Percentiles rank a stretch among this genome's conserved stretches.
Conservation (phyloP, 1,140 invertebrate species). For the Drosophila ironensis region DNA sequence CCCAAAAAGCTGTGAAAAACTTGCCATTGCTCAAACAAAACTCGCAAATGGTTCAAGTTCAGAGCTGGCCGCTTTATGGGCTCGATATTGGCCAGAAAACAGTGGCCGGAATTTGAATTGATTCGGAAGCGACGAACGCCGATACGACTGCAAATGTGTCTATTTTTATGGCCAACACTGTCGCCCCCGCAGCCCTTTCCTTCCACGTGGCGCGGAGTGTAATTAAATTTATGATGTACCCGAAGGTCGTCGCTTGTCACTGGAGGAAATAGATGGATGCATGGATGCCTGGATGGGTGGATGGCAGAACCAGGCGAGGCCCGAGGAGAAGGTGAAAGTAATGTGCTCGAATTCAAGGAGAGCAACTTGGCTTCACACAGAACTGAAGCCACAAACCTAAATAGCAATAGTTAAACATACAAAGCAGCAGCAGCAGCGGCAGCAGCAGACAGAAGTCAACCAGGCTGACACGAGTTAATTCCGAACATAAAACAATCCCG, state of each 20-base stretch:
- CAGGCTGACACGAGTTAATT: conserved; percentile 37
- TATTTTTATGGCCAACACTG: conserved; percentile 52
- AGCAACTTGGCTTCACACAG: too few species aligned
- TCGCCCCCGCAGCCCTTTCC: neutral
- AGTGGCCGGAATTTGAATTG: conserved; percentile 23
- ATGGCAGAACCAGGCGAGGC: neutral
- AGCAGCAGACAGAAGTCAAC: conserved; percentile 19
- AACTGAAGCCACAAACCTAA: too few species aligned
- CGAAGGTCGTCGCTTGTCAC: conserved; percentile 49
- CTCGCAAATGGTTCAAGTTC: conserved; percentile 48
- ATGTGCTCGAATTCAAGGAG: conserved; percentile 27
- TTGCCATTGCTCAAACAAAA: conserved; percentile 6
- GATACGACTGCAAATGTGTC: conserved; percentile 51
- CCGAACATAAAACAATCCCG: conserved; percentile 41
- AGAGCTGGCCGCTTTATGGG: conserved; percentile 40
- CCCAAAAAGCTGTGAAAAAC: conserved; percentile 31
- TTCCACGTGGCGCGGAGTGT: conserved; percentile 20
- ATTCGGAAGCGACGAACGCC: conserved; percentile 2
- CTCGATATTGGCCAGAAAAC: conserved; percentile 30
- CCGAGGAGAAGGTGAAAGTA: conserved; percentile 39
- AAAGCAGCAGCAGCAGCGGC: too few species aligned
- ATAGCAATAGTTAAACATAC: neutral
- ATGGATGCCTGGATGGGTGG: conserved; percentile 1
- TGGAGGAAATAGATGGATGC: neutral
- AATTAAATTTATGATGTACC: conserved; percentile 53